Evolutionary conservation across 2,113 vertebrate genomes (phyloP).

Genomic region (Gorsachius goisagi): DNA sequence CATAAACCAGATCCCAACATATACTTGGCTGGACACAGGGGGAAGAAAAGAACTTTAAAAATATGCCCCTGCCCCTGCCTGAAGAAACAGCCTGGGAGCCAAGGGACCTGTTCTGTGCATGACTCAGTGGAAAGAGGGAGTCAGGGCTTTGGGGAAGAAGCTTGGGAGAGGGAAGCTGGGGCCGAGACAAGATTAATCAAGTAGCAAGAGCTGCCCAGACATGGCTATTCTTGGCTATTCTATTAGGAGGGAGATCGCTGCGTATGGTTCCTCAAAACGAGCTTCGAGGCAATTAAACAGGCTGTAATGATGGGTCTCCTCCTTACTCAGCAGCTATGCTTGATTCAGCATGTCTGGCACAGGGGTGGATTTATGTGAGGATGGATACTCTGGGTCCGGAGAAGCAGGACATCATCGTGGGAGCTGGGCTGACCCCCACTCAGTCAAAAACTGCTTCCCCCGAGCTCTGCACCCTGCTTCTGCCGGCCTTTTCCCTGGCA

Average conservation of each 20-base stretch:
- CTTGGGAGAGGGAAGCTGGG: neutral
- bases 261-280: neutral
- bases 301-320: neutral
- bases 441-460: neutral
- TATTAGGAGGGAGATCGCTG: neutral
- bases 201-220: neutral
- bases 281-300: neutral
- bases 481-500: neutral
- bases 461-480: neutral
- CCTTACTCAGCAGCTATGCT: neutral
- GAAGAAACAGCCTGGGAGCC: neutral
- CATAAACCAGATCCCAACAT: neutral
- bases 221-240: neutral
- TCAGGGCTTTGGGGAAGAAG: conserved; percentile 9
- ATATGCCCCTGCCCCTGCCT: neutral
- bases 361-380: neutral
- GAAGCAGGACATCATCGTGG: neutral
- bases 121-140: neutral
- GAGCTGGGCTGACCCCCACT: rapidly evolving
- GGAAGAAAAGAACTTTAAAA: neutral
- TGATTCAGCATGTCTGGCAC: neutral
- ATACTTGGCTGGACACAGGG: neutral
- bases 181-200: neutral
- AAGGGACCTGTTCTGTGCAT: neutral
- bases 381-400: neutral